phyloP scores from a whole-genome alignment of 1,140 invertebrate species.

The Drosophila sucinea region DNA sequence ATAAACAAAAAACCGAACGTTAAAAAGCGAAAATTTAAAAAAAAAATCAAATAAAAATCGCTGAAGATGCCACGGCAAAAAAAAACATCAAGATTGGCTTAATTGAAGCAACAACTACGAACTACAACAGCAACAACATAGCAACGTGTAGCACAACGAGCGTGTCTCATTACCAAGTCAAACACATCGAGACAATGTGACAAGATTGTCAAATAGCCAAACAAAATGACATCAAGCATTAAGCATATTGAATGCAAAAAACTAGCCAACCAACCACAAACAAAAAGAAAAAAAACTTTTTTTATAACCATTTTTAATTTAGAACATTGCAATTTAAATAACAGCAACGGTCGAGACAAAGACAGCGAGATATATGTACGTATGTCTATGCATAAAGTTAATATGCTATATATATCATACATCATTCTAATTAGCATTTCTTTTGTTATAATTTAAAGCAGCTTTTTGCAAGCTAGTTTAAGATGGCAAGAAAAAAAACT shows the following conservation, averaged over 20 bases:
- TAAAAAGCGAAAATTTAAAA: conserved; percentile 10
- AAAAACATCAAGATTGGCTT: conserved; percentile 57
- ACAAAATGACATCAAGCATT: conserved; percentile 55
- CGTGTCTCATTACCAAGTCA: conserved; percentile 70
- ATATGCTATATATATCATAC: background rate
- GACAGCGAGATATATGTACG: background rate
- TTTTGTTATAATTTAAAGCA: conserved; percentile 47
- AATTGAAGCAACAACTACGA: conserved; percentile 59
- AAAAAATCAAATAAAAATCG: conserved; percentile 26
- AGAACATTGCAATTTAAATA: conserved; percentile 64
- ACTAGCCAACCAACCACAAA: conserved; percentile 40
- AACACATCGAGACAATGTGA: conserved; percentile 64
- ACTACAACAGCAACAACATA: background rate
- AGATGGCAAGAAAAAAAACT: background rate
- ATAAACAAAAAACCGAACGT: conserved; percentile 15
- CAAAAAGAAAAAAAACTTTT: background rate
- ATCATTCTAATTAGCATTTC: conserved; percentile 40
- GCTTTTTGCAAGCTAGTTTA: conserved; percentile 30
- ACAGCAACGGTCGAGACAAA: conserved; percentile 25
- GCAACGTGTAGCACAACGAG: conserved; percentile 30
- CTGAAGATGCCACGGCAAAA: conserved; percentile 44
- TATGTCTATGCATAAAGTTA: conserved; percentile 1
- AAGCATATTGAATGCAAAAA: conserved; percentile 49
- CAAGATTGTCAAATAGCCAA: conserved; percentile 76
- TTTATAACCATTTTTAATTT: conserved; percentile 49